Evolutionary conservation across 1,140 invertebrate genomes (phyloP), one percentile per base, ranked within the genome.

Genomic region (Diprion similis): DNA sequence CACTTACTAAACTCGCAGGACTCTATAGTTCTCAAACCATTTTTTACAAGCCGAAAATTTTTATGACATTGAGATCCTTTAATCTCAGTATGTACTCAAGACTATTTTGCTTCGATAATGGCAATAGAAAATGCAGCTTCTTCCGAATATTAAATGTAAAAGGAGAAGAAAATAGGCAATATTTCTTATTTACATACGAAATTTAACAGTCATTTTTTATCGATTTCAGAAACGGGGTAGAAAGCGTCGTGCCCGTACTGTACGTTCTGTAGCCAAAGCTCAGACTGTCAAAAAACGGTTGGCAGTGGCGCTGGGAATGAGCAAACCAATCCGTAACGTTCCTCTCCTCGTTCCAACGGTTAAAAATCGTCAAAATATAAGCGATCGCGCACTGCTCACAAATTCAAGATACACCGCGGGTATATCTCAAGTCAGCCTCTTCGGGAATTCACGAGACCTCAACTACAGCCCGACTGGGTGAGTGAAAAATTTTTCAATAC

Each of bases 401-500:
- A 78, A 69, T 48, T 46, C 80, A 13, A 79, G 83, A 77, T 80
- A 82, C 68, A 78, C 74, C 17, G 80, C 85, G 68, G 85, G 84
- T 46, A 86, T 87, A 18, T 65, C 81, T 47, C 84, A 81, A 75
- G 73, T 88, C 19, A 87, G 83, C 77, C 76, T 88, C 1, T 83
- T 87, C 68, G 87, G 87, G 18, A 71, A 77, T 72, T 76, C 80
- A 75, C 80, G 86, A 59, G 75, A 80, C 24, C 76, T 88, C 24
- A 79, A 84, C 78, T 88, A 84, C 76, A 85, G 82, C 78, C 86
- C 85, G 48, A 82, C 85, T 24, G 84, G 83, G 87, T 87, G 76
- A 86, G 82, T 80, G 37, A 71, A 71, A 72, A 24, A 19, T 73
- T 73, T 72, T 18, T 7, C 51, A 13, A 70, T 70, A 13, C 66